phyloP scores from a whole-genome alignment of 2,797 vertebrate species.

The Erethizon dorsatum region DNA sequence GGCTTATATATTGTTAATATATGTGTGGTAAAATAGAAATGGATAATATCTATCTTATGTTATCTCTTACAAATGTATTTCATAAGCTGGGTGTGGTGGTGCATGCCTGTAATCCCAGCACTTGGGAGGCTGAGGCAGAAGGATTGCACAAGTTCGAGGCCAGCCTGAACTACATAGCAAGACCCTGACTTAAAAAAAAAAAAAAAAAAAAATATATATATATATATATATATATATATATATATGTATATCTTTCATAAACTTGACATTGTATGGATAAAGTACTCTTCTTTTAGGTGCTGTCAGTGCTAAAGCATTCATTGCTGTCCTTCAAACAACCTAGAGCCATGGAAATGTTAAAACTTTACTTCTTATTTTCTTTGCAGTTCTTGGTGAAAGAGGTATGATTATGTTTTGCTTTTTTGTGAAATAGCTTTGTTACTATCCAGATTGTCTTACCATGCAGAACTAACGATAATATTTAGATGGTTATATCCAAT shows the following conservation, averaged over 20 bases:
- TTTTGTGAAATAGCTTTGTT: not conserved
- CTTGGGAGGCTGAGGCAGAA: not conserved
- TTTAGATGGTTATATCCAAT: not conserved
- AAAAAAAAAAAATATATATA: too few species aligned
- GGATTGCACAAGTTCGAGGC: not conserved
- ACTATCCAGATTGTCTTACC: not conserved
- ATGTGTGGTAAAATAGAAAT: not conserved
- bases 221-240: too few species aligned
- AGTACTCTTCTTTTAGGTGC: constrained; percentile 68
- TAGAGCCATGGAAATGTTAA: constrained; percentile 75
- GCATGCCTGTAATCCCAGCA: too few species aligned
- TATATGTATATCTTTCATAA: not conserved
- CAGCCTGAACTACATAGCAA: not conserved
- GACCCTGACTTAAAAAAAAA: too few species aligned
- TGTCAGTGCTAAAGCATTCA: constrained; percentile 86
- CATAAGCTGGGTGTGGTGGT: not conserved
- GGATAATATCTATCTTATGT: not conserved
- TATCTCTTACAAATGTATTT: not conserved
- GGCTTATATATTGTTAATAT: not conserved
- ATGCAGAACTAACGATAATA: not conserved
- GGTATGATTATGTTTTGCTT: constrained; percentile 60
- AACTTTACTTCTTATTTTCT: constrained; percentile 86
- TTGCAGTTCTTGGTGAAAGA: constrained; percentile 84
- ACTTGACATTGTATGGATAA: not conserved
- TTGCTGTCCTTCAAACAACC: constrained; percentile 84